A percentile compares a stretch with the other conserved stretches of the same genome.
Evolutionary conservation across 2,797 vertebrate genomes (phyloP).

Genomic region (Vipera latastei): DNA sequence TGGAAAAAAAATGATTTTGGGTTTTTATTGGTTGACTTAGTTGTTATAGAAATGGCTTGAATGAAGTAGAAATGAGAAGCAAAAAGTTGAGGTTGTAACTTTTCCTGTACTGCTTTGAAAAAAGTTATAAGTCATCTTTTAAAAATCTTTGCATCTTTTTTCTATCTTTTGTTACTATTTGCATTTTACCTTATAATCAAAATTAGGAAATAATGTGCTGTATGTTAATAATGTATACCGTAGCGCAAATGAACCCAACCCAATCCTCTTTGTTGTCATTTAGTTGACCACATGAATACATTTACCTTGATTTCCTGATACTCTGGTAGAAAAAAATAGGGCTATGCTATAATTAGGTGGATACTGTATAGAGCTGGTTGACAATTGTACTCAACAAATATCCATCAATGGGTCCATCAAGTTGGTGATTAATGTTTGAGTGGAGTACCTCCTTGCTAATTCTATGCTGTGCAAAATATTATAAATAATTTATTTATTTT

Average conservation of each 20-base stretch:
- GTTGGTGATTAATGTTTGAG: neutral
- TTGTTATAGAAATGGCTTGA: neutral
- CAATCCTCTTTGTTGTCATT: neutral
- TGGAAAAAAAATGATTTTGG: neutral
- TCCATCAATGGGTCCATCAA: neutral
- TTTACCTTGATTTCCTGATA: neutral
- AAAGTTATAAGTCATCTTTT: neutral
- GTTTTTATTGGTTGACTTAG: neutral
- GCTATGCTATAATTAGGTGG: neutral
- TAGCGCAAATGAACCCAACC: neutral
- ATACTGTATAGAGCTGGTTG: neutral
- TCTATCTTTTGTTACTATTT: too few relatives aligned
- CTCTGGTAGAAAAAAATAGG: neutral
- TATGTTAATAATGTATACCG: neutral
- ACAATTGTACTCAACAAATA: neutral
- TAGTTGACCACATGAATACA: too few relatives aligned
- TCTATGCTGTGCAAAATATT: neutral
- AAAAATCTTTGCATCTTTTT: too few relatives aligned
- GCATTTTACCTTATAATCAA: neutral
- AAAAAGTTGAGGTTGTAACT: neutral
- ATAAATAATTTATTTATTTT: too few relatives aligned
- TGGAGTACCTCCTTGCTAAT: neutral
- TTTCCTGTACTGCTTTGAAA: neutral
- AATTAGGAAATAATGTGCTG: neutral
- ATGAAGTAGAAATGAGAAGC: neutral